Conservation (phyloP, 2,888 invertebrate species). For the Elaeidobius kamerunicus region DNA sequence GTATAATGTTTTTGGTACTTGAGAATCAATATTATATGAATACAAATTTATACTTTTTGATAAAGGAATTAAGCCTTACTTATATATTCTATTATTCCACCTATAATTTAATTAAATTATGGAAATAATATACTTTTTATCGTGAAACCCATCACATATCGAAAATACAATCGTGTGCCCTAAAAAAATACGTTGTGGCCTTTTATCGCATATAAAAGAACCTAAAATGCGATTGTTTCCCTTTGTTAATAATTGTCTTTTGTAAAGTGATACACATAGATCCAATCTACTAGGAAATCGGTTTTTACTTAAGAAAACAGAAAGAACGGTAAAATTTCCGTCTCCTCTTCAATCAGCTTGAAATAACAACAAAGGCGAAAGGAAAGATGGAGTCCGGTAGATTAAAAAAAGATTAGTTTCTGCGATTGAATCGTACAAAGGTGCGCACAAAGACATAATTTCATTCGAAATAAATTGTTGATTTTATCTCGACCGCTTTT, state of each 20-base stretch:
- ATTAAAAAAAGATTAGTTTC: conserved; percentile 45
- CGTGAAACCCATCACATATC: too few relatives aligned
- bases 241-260: conserved; percentile 16
- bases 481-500: conserved; percentile 43
- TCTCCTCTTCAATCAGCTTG: conserved; percentile 26
- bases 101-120: too few relatives aligned
- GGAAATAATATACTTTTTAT: too few relatives aligned
- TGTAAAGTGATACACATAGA: conserved; percentile 32
- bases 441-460: conserved; percentile 33
- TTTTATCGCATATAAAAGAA: too few relatives aligned
- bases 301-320: conserved; percentile 16
- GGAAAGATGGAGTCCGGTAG: conserved; percentile 34
- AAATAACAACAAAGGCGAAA: conserved; percentile 32
- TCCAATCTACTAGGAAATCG: conserved; percentile 29
- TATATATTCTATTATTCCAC: too few relatives aligned
- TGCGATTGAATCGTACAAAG: conserved; percentile 39
- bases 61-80: too few relatives aligned
- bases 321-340: conserved; percentile 20
- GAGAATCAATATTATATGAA: too few relatives aligned
- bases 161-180: too few relatives aligned
- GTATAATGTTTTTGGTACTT: too few relatives aligned
- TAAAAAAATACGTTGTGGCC: too few relatives aligned
- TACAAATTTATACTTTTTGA: too few relatives aligned
- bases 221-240: conserved; percentile 5
- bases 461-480: conserved; percentile 46